These are phyloP conservation scores for Physella acuta DNA, from an alignment of 1,140 invertebrate species.

Conservation along the genomic window DNA sequence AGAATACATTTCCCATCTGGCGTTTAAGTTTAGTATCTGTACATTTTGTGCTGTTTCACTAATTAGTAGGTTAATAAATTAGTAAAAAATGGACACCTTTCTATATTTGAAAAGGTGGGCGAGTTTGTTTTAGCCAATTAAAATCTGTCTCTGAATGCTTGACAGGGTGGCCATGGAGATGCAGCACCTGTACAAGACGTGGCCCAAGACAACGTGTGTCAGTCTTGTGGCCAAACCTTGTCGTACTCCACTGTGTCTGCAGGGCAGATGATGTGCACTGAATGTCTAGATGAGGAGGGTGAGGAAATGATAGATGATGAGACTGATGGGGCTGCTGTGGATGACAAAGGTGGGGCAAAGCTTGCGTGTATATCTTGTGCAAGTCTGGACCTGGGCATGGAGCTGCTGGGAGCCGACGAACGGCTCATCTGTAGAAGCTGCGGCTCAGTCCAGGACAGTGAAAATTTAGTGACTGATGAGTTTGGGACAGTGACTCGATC, in stretches of 20 bases:
- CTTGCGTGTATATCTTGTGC: conserved; percentile 5
- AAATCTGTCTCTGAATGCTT: neutral
- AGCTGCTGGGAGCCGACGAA: neutral
- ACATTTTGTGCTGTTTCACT: neutral
- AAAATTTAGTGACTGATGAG: neutral
- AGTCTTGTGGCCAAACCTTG: conserved; percentile 6
- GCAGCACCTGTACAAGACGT: too few relatives aligned
- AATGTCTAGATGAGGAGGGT: neutral
- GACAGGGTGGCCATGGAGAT: neutral
- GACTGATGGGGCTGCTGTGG: neutral
- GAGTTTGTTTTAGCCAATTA: neutral
- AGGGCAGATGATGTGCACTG: neutral
- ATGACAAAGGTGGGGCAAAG: neutral
- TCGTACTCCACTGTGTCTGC: neutral
- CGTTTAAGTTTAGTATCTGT: neutral
- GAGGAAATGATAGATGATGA: neutral
- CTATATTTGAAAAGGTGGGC: neutral
- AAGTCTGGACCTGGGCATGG: neutral
- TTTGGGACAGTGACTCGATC: conserved; percentile 7
- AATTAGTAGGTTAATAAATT: neutral
- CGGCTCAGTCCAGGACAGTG: neutral
- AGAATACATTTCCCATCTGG: too few relatives aligned
- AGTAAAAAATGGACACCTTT: neutral
- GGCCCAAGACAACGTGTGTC: neutral
- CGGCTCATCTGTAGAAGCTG: conserved; percentile 8